phyloP scores from a whole-genome alignment of 2,888 invertebrate genomes.

The Dolichomitus sp. region DNA sequence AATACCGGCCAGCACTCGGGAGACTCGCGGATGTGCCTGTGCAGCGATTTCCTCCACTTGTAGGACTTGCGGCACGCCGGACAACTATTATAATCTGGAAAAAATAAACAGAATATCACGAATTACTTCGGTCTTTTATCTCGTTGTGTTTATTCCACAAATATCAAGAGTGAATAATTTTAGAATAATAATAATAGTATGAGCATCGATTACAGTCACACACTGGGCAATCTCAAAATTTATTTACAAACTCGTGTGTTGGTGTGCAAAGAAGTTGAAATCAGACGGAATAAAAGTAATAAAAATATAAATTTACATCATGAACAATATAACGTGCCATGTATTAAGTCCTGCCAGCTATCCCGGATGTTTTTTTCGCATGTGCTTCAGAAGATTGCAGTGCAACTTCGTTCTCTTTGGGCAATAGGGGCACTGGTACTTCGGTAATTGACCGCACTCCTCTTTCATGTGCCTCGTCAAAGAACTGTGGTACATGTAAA shows the following conservation, averaged over 20 bases:
- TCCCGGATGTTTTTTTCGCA: slow-evolving; percentile 76
- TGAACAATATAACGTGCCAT: slow-evolving; percentile 44
- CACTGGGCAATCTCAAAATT: not conserved
- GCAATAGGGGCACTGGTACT: slow-evolving; percentile 83
- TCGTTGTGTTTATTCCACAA: not conserved
- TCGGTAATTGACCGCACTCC: slow-evolving; percentile 82
- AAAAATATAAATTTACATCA: slow-evolving; percentile 37
- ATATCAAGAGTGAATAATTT: not conserved
- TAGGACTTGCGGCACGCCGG: slow-evolving; percentile 83
- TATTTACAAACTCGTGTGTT: slow-evolving; percentile 38
- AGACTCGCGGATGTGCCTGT: slow-evolving; percentile 83
- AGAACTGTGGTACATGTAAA: slow-evolving; percentile 80
- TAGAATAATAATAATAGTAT: not conserved
- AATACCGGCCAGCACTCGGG: slow-evolving; percentile 84
- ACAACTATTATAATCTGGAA: slow-evolving; percentile 82
- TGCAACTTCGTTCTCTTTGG: slow-evolving; percentile 82
- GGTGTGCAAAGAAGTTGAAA: slow-evolving; percentile 7
- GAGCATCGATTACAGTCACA: not conserved
- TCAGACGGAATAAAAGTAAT: not conserved
- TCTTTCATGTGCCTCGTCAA: slow-evolving; percentile 80
- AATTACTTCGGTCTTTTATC: not conserved
- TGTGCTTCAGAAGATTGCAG: slow-evolving; percentile 83
- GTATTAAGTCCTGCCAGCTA: slow-evolving; percentile 25
- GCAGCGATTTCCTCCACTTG: slow-evolving; percentile 84
- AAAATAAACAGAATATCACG: slow-evolving; percentile 61